A percentile compares a stretch with the other conserved stretches of the same genome.
Evolutionary conservation across 2,797 vertebrate species (phyloP).

Genomic region (Peromyscus nudipes): DNA sequence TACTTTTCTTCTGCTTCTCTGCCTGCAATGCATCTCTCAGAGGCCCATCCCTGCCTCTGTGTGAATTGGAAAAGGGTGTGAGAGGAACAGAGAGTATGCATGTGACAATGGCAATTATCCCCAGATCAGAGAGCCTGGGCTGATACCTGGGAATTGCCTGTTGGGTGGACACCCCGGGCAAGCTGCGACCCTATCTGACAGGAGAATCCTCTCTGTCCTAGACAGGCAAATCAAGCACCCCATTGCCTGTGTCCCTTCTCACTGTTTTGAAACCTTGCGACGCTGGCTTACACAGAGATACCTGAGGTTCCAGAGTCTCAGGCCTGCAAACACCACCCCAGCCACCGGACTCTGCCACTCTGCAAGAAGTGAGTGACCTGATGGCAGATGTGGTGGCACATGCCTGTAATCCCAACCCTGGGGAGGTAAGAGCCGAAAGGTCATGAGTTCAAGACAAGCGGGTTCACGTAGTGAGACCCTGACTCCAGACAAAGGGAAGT

Average conservation of each 20-base stretch:
- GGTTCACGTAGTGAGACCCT: background rate
- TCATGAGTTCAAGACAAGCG: background rate
- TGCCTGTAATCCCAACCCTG: background rate
- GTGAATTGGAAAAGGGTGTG: fast-evolving
- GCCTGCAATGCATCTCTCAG: background rate
- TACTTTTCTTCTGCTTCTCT: background rate
- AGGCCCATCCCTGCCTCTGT: background rate
- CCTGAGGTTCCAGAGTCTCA: background rate
- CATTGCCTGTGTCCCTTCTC: background rate
- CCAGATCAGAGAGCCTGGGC: conserved; percentile 50
- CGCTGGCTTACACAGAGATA: conserved; percentile 54
- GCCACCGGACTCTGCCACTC: conserved; percentile 11
- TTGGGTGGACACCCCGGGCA: conserved; percentile 34
- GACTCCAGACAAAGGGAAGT: background rate
- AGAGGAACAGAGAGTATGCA: background rate
- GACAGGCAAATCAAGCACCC: conserved; percentile 54
- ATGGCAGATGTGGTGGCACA: no score
- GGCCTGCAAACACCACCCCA: background rate
- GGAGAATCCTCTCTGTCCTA: conserved; percentile 58
- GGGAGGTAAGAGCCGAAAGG: background rate
- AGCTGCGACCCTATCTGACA: conserved; percentile 50
- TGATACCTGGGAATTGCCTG: conserved; percentile 31
- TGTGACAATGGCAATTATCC: conserved; percentile 44
- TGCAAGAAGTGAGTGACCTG: background rate
- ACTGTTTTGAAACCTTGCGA: background rate